phyloP scores from a whole-genome alignment of 2,797 vertebrate genomes.

The Sylvilagus floridanus region DNA sequence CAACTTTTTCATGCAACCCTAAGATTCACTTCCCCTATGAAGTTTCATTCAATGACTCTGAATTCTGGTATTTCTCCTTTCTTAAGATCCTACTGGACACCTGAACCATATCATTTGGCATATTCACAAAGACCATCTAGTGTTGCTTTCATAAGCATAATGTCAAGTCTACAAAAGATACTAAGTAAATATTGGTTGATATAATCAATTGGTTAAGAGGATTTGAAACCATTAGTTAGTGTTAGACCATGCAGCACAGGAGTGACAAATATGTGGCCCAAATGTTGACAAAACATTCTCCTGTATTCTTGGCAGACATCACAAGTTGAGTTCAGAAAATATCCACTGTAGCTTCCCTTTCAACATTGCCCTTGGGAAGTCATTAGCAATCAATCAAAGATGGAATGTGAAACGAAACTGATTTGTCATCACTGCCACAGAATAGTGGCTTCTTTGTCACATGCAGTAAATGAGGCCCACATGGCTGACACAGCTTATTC shows the following conservation, averaged over 20 bases:
- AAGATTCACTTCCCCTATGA: neutral
- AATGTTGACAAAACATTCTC: neutral
- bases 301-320: slow-evolving; percentile 2
- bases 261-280: neutral
- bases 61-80: neutral
- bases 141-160: neutral
- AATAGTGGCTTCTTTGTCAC: neutral
- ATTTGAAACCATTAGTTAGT: neutral
- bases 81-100: neutral
- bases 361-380: neutral
- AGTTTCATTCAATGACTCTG: neutral
- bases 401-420: slow-evolving; percentile 15
- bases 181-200: neutral
- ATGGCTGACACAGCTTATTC: neutral
- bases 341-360: slow-evolving; percentile 1
- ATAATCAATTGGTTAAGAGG: neutral
- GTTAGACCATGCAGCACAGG: neutral
- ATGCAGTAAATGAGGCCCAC: slow-evolving; percentile 23
- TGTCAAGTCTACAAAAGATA: neutral
- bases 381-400: slow-evolving; percentile 36
- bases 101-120: neutral
- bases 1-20: neutral
- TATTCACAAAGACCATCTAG: neutral
- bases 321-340: slow-evolving; percentile 30
- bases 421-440: neutral